Conservation (phyloP, 2,113 vertebrate genomes). For the Montifringilla adamsi region DNA sequence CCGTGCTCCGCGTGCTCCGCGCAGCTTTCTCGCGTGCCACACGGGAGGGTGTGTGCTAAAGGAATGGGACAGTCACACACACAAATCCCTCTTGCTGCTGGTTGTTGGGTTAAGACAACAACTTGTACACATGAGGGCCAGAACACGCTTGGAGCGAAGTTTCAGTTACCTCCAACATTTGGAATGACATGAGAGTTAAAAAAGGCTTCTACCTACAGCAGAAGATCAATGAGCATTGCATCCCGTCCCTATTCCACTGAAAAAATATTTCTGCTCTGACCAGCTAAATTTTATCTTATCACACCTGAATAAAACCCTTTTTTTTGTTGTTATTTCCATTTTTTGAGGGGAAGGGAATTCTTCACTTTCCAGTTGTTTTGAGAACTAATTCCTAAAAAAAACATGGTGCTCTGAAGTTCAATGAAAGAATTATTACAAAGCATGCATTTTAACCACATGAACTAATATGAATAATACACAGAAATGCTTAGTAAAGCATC, state of each 20-base stretch:
- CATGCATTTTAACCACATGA: background rate
- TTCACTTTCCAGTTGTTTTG: accelerated
- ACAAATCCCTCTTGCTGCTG: background rate
- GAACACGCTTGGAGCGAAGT: background rate
- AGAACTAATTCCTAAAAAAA: background rate
- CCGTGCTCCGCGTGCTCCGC: background rate
- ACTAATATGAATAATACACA: background rate
- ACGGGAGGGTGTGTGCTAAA: background rate
- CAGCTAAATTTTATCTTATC: background rate
- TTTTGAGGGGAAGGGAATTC: background rate
- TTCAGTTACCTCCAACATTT: background rate
- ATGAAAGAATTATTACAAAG: background rate
- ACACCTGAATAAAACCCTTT: background rate
- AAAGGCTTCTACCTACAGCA: background rate
- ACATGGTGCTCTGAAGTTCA: background rate
- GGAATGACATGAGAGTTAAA: background rate
- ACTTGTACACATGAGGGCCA: background rate
- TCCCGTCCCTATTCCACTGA: background rate
- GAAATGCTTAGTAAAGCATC: background rate
- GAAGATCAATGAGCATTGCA: background rate
- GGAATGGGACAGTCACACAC: background rate
- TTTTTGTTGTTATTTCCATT: background rate
- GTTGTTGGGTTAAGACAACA: background rate
- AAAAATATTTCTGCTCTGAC: background rate
- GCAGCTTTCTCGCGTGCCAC: background rate